Conservation (phyloP, 2,888 invertebrate species). For the Sicus ferrugineus region DNA sequence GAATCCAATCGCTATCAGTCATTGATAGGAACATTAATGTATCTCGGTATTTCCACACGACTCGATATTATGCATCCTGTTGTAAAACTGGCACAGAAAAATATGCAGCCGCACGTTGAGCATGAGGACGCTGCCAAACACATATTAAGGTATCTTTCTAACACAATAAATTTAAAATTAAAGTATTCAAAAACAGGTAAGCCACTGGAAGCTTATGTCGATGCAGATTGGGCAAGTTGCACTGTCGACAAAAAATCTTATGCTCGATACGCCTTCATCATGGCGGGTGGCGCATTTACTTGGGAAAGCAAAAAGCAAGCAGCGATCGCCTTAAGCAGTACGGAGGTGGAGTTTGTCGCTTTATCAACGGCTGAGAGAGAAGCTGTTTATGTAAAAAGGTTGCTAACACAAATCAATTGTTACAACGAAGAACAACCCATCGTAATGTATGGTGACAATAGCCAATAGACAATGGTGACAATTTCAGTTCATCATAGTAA, state of each 20-base stretch:
- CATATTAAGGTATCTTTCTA: slow-evolving; percentile 32
- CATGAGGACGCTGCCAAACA: too few relatives aligned
- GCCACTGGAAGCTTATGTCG: slow-evolving; percentile 31
- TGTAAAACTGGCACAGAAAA: slow-evolving; percentile 35
- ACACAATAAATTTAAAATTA: slow-evolving; percentile 31
- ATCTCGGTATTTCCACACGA: slow-evolving; percentile 34
- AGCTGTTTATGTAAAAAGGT: slow-evolving; percentile 36
- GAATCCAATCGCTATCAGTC: slow-evolving; percentile 27
- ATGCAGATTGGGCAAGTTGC: slow-evolving; percentile 38
- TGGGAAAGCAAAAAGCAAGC: slow-evolving; percentile 38
- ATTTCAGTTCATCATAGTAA: too few relatives aligned
- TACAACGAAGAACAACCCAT: too few relatives aligned
- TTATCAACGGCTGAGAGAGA: too few relatives aligned
- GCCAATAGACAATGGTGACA: too few relatives aligned
- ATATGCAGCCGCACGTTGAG: slow-evolving; percentile 31
- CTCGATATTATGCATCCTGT: slow-evolving; percentile 36
- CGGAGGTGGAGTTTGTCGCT: too few relatives aligned
- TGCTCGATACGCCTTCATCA: slow-evolving; percentile 33
- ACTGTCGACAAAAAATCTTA: slow-evolving; percentile 36
- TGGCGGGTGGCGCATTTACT: slow-evolving; percentile 29
- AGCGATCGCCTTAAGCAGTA: slow-evolving; percentile 34
- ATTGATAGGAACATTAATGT: too few relatives aligned
- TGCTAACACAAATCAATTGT: slow-evolving; percentile 7
- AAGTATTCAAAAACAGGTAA: slow-evolving; percentile 26
- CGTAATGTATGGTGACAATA: too few relatives aligned